Conservation (phyloP, 2,888 invertebrate species). For the Euplagia quadripunctaria region DNA sequence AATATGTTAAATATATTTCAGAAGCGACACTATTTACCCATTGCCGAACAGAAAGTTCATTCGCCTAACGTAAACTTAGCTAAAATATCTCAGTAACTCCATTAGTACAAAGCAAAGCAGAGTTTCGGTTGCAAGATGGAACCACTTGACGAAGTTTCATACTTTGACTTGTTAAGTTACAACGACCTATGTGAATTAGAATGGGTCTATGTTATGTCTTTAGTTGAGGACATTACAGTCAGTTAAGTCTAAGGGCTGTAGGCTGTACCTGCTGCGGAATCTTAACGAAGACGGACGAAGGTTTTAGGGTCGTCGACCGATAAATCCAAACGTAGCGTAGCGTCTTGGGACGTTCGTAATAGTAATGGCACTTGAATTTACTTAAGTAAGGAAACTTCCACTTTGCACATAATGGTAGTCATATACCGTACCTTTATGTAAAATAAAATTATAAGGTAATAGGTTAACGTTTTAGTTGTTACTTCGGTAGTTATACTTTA, state of each 20-base stretch:
- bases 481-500: neutral
- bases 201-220: conserved; percentile 37
- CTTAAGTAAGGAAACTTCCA: conserved; percentile 10
- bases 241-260: conserved; percentile 31
- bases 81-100: conserved; percentile 40
- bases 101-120: conserved; percentile 44
- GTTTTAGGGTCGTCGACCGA: conserved; percentile 26
- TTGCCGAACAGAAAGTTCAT: conserved; percentile 21
- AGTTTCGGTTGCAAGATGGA: conserved; percentile 49
- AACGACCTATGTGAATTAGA: conserved; percentile 44
- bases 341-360: conserved; percentile 26
- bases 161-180: conserved; percentile 49
- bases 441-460: conserved; percentile 9
- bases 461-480: neutral
- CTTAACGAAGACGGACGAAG: conserved; percentile 19
- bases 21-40: conserved; percentile 8
- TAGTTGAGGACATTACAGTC: conserved; percentile 33
- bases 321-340: conserved; percentile 19
- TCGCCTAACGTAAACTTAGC: conserved; percentile 24
- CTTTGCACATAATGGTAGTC: conserved; percentile 25
- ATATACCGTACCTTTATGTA: conserved; percentile 22
- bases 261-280: conserved; percentile 29
- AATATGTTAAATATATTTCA: neutral
- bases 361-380: conserved; percentile 23
- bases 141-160: conserved; percentile 54